phyloP scores from a whole-genome alignment of 2,113 vertebrate genomes.

The Oplegnathus fasciatus region DNA sequence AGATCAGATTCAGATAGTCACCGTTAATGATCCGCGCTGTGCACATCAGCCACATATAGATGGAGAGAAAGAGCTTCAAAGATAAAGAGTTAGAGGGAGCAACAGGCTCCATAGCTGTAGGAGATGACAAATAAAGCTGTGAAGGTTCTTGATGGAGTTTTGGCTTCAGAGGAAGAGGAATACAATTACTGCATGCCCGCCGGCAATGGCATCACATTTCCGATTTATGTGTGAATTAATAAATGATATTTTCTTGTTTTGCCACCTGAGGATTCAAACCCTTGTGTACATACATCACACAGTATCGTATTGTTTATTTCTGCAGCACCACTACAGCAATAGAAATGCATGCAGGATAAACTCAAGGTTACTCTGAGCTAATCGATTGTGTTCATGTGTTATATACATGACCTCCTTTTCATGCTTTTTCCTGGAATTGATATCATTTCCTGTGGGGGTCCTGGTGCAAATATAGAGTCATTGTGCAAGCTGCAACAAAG shows the following conservation, averaged over 20 bases:
- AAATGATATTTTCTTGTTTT: constrained; percentile 19
- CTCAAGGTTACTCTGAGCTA: constrained; percentile 50
- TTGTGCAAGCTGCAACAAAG: constrained; percentile 45
- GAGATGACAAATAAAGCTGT: constrained; percentile 20
- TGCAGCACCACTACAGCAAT: neutral
- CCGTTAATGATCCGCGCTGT: constrained; percentile 55
- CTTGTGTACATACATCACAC: neutral
- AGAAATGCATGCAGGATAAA: constrained; percentile 20
- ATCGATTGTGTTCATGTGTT: constrained; percentile 62
- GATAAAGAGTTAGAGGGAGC: constrained; percentile 34
- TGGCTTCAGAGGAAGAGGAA: constrained; percentile 2
- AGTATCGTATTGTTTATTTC: neutral
- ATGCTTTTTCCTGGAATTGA: constrained; percentile 76
- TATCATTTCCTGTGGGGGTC: constrained; percentile 59
- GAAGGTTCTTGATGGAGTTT: constrained; percentile 37
- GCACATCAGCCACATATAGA: constrained; percentile 40
- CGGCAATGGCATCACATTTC: neutral
- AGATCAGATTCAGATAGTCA: constrained; percentile 70
- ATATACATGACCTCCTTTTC: constrained; percentile 62
- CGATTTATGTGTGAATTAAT: constrained; percentile 30
- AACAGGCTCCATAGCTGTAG: neutral
- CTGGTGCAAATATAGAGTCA: constrained; percentile 56
- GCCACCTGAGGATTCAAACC: constrained; percentile 19
- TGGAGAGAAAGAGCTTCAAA: constrained; percentile 37
- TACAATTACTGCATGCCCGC: neutral